Evolutionary conservation across 2,797 vertebrate genomes (phyloP).

Genomic region (Anguilla megastoma): DNA sequence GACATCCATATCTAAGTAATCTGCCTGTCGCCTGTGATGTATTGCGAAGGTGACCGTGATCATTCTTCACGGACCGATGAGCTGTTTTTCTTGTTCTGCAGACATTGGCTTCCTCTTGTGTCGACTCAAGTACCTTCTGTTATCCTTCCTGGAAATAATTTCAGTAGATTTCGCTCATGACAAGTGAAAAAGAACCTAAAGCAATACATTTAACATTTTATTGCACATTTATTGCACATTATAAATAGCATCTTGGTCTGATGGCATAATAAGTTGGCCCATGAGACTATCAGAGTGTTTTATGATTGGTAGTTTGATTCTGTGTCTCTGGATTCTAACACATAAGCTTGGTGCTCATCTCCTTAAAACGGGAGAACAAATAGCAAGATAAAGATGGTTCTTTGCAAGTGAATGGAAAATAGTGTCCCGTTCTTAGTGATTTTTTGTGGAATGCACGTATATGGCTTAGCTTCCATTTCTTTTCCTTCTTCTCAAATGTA

Average conservation of each 20-base stretch:
- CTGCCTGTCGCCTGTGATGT: conserved; percentile 58
- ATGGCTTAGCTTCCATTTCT: conserved; percentile 32
- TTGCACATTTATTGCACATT: conserved; percentile 39
- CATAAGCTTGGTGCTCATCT: background rate
- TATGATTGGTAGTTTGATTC: conserved; percentile 44
- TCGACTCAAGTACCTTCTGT: conserved; percentile 58
- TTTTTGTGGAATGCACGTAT: conserved; percentile 56
- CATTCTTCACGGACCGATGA: conserved; percentile 60
- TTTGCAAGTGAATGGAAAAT: background rate
- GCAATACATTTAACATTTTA: background rate
- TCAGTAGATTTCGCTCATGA: conserved; percentile 49
- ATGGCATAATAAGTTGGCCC: conserved; percentile 57
- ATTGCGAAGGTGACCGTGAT: conserved; percentile 66
- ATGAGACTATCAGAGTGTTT: conserved; percentile 59
- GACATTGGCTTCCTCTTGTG: conserved; percentile 46
- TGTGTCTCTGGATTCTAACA: background rate
- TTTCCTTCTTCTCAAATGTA: background rate
- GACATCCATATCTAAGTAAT: conserved; percentile 62
- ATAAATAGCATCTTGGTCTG: conserved; percentile 55
- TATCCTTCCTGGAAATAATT: conserved; percentile 57
- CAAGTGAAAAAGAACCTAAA: conserved; percentile 8
- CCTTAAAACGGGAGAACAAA: background rate
- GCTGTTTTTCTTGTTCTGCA: conserved; percentile 34
- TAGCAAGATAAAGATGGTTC: conserved; percentile 2
- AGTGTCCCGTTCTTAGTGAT: conserved; percentile 36